A percentile compares a stretch with the other conserved stretches of the same genome.
phyloP scores from a whole-genome alignment of 2,888 invertebrate genomes.

The Junonia oenone region DNA sequence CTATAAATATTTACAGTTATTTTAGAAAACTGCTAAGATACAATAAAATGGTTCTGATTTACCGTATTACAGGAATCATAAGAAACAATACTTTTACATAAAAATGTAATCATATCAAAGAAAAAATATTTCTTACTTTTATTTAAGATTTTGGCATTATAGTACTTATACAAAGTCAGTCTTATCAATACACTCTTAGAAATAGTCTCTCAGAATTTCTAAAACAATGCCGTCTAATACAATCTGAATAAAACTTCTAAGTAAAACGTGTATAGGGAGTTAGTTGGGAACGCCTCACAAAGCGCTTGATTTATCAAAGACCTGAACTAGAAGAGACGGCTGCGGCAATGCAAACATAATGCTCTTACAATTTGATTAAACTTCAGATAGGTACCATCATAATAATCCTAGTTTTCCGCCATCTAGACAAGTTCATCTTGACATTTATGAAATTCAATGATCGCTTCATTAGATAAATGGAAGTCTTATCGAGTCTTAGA shows the following conservation, averaged over 20 bases:
- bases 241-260: slow-evolving; percentile 4
- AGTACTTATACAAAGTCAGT: too few relatives aligned
- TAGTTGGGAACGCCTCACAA: slow-evolving; percentile 20
- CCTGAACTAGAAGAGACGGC: slow-evolving; percentile 38
- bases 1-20: too few relatives aligned
- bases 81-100: too few relatives aligned
- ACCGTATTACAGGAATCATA: too few relatives aligned
- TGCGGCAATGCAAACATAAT: slow-evolving; percentile 50
- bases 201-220: background rate
- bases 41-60: too few relatives aligned
- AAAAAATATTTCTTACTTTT: too few relatives aligned
- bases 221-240: background rate
- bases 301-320: slow-evolving; percentile 50
- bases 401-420: slow-evolving; percentile 8
- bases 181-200: background rate
- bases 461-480: slow-evolving; percentile 9
- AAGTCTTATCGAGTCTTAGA: background rate
- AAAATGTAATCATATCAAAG: too few relatives aligned
- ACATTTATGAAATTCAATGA: slow-evolving; percentile 7
- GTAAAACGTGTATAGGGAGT: slow-evolving; percentile 10
- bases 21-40: too few relatives aligned
- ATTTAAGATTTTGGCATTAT: too few relatives aligned
- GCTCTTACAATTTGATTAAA: slow-evolving; percentile 50
- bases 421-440: slow-evolving; percentile 4
- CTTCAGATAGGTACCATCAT: slow-evolving; percentile 42